phyloP scores from a whole-genome alignment of 2,888 invertebrate species.

The Drosophila stalkeri region DNA sequence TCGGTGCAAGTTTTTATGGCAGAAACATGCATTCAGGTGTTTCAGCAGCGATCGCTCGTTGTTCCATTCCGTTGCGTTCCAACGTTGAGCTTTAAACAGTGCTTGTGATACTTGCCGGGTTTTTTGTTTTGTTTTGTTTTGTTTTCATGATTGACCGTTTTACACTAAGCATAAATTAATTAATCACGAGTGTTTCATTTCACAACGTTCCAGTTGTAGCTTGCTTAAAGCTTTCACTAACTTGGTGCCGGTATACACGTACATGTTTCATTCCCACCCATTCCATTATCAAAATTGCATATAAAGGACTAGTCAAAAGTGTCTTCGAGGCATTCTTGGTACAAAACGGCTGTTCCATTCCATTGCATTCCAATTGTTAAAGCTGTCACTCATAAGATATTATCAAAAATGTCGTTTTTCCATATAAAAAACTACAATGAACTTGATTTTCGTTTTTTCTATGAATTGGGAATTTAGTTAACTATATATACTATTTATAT shows the following conservation, averaged over 20 bases:
- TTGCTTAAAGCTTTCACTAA: neutral
- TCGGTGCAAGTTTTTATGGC: neutral
- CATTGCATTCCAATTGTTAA: neutral
- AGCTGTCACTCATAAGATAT: conserved; percentile 10
- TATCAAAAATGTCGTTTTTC: conserved; percentile 15
- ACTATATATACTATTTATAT: conserved; percentile 8
- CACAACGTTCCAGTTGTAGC: neutral
- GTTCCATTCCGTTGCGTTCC: conserved; percentile 9
- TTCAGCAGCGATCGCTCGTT: too few relatives aligned
- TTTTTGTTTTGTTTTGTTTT: neutral
- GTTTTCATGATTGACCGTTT: neutral
- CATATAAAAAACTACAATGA: conserved; percentile 26
- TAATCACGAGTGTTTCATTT: neutral
- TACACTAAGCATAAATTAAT: neutral
- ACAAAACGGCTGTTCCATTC: neutral
- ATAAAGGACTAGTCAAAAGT: neutral
- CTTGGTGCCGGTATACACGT: neutral
- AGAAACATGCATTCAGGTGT: neutral
- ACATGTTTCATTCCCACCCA: neutral
- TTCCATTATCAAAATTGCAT: neutral
- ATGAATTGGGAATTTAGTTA: neutral
- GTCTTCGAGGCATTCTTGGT: neutral
- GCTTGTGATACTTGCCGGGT: too few relatives aligned
- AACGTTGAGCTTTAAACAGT: too few relatives aligned
- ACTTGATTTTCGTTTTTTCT: conserved; percentile 12